Evolutionary conservation across 2,888 invertebrate species (phyloP).

Genomic region (Octonoba sinensis): DNA sequence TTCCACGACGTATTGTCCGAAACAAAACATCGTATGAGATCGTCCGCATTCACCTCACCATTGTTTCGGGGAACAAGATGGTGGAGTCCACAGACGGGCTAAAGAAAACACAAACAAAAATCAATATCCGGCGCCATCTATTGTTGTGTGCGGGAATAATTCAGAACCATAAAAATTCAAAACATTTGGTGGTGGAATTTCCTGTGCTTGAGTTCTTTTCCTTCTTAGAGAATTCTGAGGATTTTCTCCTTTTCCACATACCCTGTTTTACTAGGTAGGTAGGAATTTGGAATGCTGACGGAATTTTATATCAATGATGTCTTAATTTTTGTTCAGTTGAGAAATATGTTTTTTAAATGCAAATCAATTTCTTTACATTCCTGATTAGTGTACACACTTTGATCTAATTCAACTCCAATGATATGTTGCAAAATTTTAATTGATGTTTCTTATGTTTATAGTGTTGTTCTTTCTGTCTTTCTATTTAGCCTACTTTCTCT

Average conservation of each 20-base stretch:
- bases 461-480: too few relatives aligned
- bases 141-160: constrained; percentile 11
- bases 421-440: too few relatives aligned
- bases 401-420: too few relatives aligned
- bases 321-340: neutral
- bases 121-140: constrained; percentile 22
- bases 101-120: constrained; percentile 15
- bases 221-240: constrained; percentile 19
- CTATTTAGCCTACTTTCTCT: too few relatives aligned
- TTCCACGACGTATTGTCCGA: constrained; percentile 15
- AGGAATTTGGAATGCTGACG: constrained; percentile 9
- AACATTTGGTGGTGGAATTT: constrained; percentile 17
- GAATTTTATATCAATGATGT: constrained; percentile 13
- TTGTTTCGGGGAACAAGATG: constrained; percentile 7
- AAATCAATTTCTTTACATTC: too few relatives aligned
- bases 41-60: neutral
- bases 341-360: too few relatives aligned
- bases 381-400: too few relatives aligned
- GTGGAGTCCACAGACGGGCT: constrained; percentile 2
- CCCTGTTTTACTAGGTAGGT: constrained; percentile 7
- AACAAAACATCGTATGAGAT: constrained; percentile 11
- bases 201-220: constrained; percentile 15
- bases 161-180: constrained; percentile 22
- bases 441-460: too few relatives aligned
- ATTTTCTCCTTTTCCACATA: constrained; percentile 1